These are phyloP conservation scores for Apotomis capreana DNA, from an alignment of 2,888 invertebrate species.

Conservation along the genomic window DNA sequence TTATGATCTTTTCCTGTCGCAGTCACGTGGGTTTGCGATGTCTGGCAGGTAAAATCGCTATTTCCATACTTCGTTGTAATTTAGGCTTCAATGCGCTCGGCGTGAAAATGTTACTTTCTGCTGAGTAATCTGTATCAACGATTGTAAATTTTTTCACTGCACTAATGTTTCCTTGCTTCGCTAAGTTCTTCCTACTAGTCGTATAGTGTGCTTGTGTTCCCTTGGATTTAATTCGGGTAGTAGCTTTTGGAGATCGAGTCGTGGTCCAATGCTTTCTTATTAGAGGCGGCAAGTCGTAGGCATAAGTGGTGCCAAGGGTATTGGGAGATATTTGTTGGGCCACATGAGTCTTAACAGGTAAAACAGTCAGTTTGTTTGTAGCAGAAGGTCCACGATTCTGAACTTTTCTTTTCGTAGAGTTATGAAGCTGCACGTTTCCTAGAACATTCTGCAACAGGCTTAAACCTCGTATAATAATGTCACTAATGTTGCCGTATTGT, in stretches of 20 bases:
- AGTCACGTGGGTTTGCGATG: conserved; percentile 13
- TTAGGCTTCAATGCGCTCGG: not conserved
- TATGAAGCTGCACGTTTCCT: too few species aligned
- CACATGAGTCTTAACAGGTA: not conserved
- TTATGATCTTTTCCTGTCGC: not conserved
- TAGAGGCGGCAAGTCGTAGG: not conserved
- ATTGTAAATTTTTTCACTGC: not conserved
- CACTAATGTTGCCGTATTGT: too few species aligned
- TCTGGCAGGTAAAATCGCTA: not conserved
- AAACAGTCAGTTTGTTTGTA: too few species aligned
- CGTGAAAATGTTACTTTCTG: not conserved
- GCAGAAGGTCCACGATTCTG: too few species aligned
- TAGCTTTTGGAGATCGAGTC: not conserved
- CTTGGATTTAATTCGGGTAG: not conserved
- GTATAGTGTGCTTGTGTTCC: not conserved
- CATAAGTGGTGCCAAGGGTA: not conserved
- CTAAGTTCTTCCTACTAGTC: not conserved
- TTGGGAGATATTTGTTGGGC: not conserved
- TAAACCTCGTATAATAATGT: too few species aligned
- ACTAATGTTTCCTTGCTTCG: not conserved
- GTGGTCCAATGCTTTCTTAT: not conserved
- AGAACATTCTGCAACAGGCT: too few species aligned
- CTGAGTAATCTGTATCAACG: not conserved
- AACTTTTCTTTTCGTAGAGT: too few species aligned
- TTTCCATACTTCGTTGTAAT: not conserved